A percentile compares a stretch with the other conserved stretches of the same genome.
Evolutionary conservation across 2,113 vertebrate species (phyloP).

Genomic region (Brachionichthys hirsutus): DNA sequence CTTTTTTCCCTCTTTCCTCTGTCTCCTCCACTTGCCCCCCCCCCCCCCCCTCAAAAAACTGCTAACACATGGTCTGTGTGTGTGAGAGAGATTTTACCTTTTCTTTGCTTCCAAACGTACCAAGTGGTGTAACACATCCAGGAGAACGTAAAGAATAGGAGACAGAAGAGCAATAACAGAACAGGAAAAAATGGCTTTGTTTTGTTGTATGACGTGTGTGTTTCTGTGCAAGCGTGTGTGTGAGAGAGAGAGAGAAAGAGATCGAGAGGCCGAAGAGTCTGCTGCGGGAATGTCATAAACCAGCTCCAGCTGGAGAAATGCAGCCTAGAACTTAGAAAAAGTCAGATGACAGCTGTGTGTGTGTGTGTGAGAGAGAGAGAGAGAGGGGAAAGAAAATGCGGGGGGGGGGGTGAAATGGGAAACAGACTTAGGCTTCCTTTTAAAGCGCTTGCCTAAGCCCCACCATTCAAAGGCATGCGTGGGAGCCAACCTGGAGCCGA

Average conservation of each 20-base stretch:
- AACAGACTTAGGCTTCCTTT: slow-evolving; percentile 84
- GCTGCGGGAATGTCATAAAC: slow-evolving; percentile 88
- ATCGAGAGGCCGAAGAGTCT: slow-evolving; percentile 79
- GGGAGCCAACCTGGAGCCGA: slow-evolving; percentile 78
- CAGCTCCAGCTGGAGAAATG: slow-evolving; percentile 88
- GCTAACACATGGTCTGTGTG: slow-evolving; percentile 64
- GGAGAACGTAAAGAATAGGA: slow-evolving; percentile 63
- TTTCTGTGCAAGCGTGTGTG: slow-evolving; percentile 20
- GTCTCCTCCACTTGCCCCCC: slow-evolving; percentile 6
- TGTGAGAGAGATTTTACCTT: slow-evolving; percentile 38
- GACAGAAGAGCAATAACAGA: slow-evolving; percentile 67
- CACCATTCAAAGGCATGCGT: slow-evolving; percentile 77
- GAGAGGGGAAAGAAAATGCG: slow-evolving; percentile 34
- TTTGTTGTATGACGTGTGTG: slow-evolving; percentile 32
- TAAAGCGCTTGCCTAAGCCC: slow-evolving; percentile 78
- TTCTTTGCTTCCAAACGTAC: slow-evolving; percentile 60
- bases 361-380: slow-evolving; percentile 58
- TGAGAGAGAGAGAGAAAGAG: slow-evolving; percentile 28
- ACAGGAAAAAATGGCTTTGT: slow-evolving; percentile 67
- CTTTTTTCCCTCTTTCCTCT: slow-evolving; percentile 17
- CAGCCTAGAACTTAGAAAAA: slow-evolving; percentile 85
- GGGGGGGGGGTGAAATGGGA: slow-evolving; percentile 79
- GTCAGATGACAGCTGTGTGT: slow-evolving; percentile 87
- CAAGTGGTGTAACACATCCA: slow-evolving; percentile 54
- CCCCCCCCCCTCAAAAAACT: too few relatives aligned